These are phyloP conservation scores for Forbesichthys papilliferus DNA, from an alignment of 2,113 vertebrate species.

Conservation along the genomic window DNA sequence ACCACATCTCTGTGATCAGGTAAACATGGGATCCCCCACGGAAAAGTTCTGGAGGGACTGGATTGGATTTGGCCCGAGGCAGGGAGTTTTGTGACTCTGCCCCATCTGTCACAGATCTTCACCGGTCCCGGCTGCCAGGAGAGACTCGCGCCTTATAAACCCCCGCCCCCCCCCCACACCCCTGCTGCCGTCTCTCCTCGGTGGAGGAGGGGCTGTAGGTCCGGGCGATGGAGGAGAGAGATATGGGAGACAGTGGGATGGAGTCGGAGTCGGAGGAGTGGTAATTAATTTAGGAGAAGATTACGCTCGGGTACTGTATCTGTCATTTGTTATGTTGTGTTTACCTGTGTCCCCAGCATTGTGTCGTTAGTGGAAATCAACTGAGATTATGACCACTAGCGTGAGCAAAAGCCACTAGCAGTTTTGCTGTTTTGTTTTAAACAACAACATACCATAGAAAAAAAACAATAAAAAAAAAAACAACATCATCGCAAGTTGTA, in stretches of 20 bases:
- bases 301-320: not conserved
- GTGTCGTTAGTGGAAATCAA: no score
- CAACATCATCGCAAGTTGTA: no score
- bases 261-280: slow-evolving; percentile 27
- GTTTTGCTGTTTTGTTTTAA: no score
- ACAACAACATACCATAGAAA: no score
- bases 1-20: slow-evolving; percentile 87
- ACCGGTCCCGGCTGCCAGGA: slow-evolving; percentile 84
- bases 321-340: not conserved
- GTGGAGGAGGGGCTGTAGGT: slow-evolving; percentile 32
- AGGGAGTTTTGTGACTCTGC: slow-evolving; percentile 94
- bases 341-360: not conserved
- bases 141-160: slow-evolving; percentile 84
- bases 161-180: slow-evolving; percentile 21
- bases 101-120: slow-evolving; percentile 97
- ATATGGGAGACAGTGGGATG: slow-evolving; percentile 10
- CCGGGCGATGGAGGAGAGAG: slow-evolving; percentile 14
- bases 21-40: slow-evolving; percentile 92
- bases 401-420: no score
- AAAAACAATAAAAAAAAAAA: no score
- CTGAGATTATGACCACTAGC: no score
- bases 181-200: slow-evolving; percentile 33
- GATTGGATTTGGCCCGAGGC: slow-evolving; percentile 86
- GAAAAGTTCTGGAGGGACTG: slow-evolving; percentile 80
- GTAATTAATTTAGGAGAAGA: slow-evolving; percentile 1